Base-by-base conservation (phyloP, 1,140 invertebrate genomes). In the Caenorhabditis remanei region DNA sequence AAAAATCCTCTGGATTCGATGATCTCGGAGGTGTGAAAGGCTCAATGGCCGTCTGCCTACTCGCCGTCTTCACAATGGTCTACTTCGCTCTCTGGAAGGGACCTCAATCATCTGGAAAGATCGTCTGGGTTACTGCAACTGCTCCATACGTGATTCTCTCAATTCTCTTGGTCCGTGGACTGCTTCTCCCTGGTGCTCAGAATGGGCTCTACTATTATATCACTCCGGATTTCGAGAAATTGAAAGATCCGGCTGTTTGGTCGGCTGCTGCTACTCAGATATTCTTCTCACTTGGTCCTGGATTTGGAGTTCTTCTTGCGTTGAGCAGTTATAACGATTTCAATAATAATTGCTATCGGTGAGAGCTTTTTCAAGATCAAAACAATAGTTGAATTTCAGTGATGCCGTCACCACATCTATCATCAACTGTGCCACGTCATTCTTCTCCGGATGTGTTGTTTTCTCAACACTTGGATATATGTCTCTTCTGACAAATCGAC, bases 41-140 rank as follows among this genome's bases (percentile, higher is more conserved):
- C 21, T 85, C 83, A 40, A 84, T 87, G 71, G 82, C 82, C 0
- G 56, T 83, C 19, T 87, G 86, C 40, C 65, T 87, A 5, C 6
- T 71, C 4, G 21, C 71, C 21, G 86, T 87, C 32, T 97, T 97
- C 93, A 96, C 95, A 90, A 95, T 96, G 5, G 93, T 99, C 83
- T 99, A 99, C 93, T 99, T 99, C 94, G 97, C 97, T 0, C 94
- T 99, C 40, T 99, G 97, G 97, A 99, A 99, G 93, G 98, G 98
- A 0, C 97, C 99, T 0, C 95, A 96, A 89, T 97, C 96, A 93
- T 96, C 97, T 40, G 98, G 98, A 87, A 99, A 99, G 94, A 96
- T 97, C 94, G 97, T 99, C 14, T 99, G 97, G 96, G 95, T 99
- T 61, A 99, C 97, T 8, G 97, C 97, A 0, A 93, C 97, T 32